phyloP scores from a whole-genome alignment of 2,797 vertebrate genomes.

The Eulemur albifrons region DNA sequence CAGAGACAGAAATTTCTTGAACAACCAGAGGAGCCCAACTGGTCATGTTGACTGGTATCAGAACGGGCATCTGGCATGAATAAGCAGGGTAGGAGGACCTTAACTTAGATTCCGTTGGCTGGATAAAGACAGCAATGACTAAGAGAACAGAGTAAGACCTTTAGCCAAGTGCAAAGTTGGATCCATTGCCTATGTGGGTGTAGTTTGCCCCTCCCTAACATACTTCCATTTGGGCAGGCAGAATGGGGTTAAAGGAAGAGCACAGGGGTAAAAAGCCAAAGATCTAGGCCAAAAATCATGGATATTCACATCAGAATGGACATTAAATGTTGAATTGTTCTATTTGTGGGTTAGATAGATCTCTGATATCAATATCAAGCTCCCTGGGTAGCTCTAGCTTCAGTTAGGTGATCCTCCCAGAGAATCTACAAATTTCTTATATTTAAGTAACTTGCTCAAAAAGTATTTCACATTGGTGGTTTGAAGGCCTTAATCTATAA shows the following conservation, averaged over 20 bases:
- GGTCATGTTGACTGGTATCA: neutral
- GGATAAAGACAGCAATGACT: neutral
- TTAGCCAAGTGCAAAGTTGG: neutral
- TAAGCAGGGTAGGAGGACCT: neutral
- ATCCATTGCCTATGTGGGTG: neutral
- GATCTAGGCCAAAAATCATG: neutral
- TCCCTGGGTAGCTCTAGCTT: neutral
- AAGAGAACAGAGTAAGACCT: neutral
- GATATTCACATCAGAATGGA: neutral
- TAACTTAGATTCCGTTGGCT: neutral
- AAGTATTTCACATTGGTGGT: neutral
- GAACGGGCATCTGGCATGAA: neutral
- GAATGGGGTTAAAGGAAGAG: neutral
- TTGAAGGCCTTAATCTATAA: neutral
- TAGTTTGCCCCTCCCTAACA: constrained; percentile 3
- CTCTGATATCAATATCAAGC: neutral
- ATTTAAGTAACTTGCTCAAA: constrained; percentile 13
- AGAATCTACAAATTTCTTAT: neutral
- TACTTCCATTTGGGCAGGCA: neutral
- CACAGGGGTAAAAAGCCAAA: neutral
- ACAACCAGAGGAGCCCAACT: neutral
- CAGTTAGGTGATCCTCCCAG: neutral
- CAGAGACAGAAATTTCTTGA: neutral
- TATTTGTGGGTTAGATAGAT: neutral
- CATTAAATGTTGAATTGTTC: neutral